These are phyloP conservation scores for Tanypteryx hageni DNA, from an alignment of 2,888 invertebrate species.

Conservation along the genomic window DNA sequence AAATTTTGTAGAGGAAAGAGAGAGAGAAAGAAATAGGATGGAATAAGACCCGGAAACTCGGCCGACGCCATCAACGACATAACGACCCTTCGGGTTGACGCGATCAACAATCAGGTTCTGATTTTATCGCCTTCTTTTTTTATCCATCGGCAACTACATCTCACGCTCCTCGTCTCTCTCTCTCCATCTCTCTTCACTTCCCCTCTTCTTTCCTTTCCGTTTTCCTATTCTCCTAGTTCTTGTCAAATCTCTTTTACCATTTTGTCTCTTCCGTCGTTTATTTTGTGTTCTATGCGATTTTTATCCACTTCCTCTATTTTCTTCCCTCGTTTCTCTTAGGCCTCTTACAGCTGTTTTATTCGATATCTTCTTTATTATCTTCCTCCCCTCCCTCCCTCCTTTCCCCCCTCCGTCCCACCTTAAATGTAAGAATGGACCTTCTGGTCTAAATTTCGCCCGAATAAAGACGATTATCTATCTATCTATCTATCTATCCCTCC, in stretches of 20 bases:
- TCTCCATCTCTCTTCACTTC: background rate
- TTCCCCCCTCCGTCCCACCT: too few relatives aligned
- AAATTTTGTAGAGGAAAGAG: background rate
- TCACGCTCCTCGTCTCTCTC: background rate
- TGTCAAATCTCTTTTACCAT: too few relatives aligned
- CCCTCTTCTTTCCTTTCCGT: too few relatives aligned
- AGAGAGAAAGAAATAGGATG: background rate
- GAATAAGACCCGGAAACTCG: constrained; percentile 54
- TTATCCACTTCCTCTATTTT: background rate
- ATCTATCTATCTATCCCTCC: too few relatives aligned
- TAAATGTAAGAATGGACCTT: too few relatives aligned
- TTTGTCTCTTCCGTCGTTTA: background rate
- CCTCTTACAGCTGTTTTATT: too few relatives aligned
- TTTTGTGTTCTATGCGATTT: background rate
- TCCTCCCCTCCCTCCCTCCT: too few relatives aligned
- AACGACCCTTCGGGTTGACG: background rate
- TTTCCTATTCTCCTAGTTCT: too few relatives aligned
- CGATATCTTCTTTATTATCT: constrained; percentile 1
- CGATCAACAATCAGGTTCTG: constrained; percentile 53
- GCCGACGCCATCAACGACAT: background rate
- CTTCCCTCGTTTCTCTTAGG: background rate
- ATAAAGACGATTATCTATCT: too few relatives aligned
- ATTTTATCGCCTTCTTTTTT: constrained; percentile 41
- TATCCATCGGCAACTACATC: background rate
- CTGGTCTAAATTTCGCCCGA: too few relatives aligned